Base-by-base conservation (phyloP, 2,113 vertebrate species). In the Mustela lutreola region DNA sequence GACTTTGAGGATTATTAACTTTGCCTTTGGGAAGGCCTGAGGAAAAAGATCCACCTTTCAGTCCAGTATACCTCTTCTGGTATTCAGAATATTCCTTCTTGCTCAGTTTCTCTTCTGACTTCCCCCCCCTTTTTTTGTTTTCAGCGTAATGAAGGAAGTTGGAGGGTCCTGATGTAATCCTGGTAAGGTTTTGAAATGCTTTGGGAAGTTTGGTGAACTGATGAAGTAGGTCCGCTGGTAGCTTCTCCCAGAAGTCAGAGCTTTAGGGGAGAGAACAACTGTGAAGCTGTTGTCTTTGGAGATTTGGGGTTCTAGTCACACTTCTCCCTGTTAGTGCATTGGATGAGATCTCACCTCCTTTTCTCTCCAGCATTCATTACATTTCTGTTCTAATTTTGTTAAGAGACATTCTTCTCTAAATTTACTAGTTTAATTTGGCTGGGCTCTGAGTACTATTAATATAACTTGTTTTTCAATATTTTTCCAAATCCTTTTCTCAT, bases 371-470 rank as follows among this genome's bases (percentile, higher is more conserved):
- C 24, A 26, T 90, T 89, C 26, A n/a, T 91, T 80, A 75, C 1
- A 1, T 86, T 90, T 86, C 10, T 50, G 22, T 86, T 85, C 75
- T 60, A 45, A 50, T 60, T 93, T 83, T 91, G 39, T 48, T 89
- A 42, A 53, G 56, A 95, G 28, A 45, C 15, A 75, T 62, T 95
- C n/a, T 80, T 73, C n/a, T 95, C 39, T 60, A 70, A 82, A 71
- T 79, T 79, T 94, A 18, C 42, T 92, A 28, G n/a, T 60, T 93
- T 92, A 83, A 71, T 94, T 86, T 91, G 80, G 42, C 36, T 94
- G 45, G 14, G 62, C 15, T 75, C 73, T 39, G 31, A 92, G 76
- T 82, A 78, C 89, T 85, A 95, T n/a, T 36, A 76, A 19, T 85
- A 7, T 81, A 84, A 76, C 88, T 53, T 84, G 45, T 83, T 92